Conservation (phyloP, 2,888 invertebrate genomes). For the Drosophila ochracea region DNA sequence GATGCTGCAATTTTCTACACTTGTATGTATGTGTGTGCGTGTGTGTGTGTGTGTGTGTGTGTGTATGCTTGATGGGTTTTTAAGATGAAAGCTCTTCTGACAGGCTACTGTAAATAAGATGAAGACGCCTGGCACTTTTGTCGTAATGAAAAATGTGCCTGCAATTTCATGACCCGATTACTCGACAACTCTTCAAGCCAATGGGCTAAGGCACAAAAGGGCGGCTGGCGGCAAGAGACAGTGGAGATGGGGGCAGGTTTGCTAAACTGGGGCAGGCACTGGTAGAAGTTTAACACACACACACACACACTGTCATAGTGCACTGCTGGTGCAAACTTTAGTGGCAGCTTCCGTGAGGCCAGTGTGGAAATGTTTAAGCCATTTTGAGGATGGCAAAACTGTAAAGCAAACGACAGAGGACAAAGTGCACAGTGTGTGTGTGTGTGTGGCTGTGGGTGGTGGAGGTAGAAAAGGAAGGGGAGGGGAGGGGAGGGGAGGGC, state of each 20-base stretch:
- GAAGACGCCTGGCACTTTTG: slow-evolving; percentile 40
- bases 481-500: no score
- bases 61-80: slow-evolving; percentile 15
- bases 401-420: slow-evolving; percentile 32
- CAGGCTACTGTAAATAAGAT: slow-evolving; percentile 38
- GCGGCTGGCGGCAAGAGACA: neutral
- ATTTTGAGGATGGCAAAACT: slow-evolving; percentile 57
- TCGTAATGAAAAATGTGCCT: slow-evolving; percentile 59
- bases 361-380: slow-evolving; percentile 60
- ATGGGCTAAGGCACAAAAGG: slow-evolving; percentile 3
- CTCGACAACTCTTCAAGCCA: slow-evolving; percentile 55
- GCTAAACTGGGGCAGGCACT: slow-evolving; percentile 51
- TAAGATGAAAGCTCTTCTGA: slow-evolving; percentile 31
- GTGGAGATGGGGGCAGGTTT: slow-evolving; percentile 1
- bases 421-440: neutral
- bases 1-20: neutral
- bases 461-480: neutral
- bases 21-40: neutral
- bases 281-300: slow-evolving; percentile 40
- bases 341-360: slow-evolving; percentile 44
- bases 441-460: neutral
- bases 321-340: slow-evolving; percentile 45
- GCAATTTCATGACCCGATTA: slow-evolving; percentile 77
- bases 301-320: neutral
- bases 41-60: neutral